Conservation (phyloP, 2,113 vertebrate genomes). For the Euleptes europaea region DNA sequence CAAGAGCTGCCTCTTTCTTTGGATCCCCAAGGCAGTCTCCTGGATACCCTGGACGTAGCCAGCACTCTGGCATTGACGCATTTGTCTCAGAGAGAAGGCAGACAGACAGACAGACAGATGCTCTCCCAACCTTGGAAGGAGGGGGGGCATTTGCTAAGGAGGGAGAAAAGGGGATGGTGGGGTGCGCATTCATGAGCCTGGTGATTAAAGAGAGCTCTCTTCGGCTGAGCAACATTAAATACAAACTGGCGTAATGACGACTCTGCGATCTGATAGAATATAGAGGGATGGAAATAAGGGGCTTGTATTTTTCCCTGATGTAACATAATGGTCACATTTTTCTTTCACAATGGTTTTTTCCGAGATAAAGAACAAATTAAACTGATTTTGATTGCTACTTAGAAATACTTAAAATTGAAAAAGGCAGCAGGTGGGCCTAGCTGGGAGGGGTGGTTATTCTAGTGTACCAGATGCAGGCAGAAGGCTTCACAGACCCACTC, state of each 20-base stretch:
- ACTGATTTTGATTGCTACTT: constrained; percentile 88
- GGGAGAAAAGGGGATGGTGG: neutral
- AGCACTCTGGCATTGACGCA: constrained; percentile 69
- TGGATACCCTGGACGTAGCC: constrained; percentile 74
- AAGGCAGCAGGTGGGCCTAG: constrained; percentile 85
- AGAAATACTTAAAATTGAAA: constrained; percentile 88
- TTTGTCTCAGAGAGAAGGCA: constrained; percentile 59
- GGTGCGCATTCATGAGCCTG: constrained; percentile 61
- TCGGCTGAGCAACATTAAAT: constrained; percentile 78
- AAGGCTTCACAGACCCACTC: constrained; percentile 71
- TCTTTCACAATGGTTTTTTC: constrained; percentile 84
- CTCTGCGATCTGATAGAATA: constrained; percentile 79
- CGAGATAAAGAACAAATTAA: constrained; percentile 87
- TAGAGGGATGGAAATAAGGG: constrained; percentile 80
- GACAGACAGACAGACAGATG: neutral
- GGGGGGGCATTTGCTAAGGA: neutral
- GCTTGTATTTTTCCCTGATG: constrained; percentile 84
- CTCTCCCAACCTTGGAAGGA: neutral
- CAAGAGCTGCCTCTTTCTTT: constrained; percentile 59
- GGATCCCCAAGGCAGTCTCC: constrained; percentile 67
- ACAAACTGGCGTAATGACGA: constrained; percentile 77
- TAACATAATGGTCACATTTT: constrained; percentile 87
- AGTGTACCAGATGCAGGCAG: constrained; percentile 85
- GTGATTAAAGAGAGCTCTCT: constrained; percentile 80
- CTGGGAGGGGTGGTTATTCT: constrained; percentile 83